A percentile compares a stretch with the other conserved stretches of the same genome.
These are phyloP conservation scores for Trinorchestia longiramus DNA, from an alignment of 1,140 invertebrate species.

Conservation along the genomic window DNA sequence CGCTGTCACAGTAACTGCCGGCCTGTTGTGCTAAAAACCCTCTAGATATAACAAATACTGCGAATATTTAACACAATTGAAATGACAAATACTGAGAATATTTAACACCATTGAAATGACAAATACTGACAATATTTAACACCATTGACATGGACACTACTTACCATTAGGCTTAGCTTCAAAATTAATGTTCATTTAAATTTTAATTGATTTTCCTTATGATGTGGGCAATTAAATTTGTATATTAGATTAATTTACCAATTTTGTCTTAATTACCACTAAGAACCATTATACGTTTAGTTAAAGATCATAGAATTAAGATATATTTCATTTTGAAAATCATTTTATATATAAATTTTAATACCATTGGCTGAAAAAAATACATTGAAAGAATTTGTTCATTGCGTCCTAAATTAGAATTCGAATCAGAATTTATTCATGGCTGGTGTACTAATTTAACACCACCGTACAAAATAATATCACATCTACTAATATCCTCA, in stretches of 20 bases:
- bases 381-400: neutral
- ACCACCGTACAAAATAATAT: no score
- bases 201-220: neutral
- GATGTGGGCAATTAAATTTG: neutral
- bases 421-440: neutral
- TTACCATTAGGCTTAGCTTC: neutral
- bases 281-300: neutral
- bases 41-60: neutral
- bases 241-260: neutral
- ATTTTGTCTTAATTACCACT: neutral
- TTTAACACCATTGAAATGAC: neutral
- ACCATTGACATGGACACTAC: neutral
- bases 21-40: neutral
- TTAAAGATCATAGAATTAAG: neutral
- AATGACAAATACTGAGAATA: no score
- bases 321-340: neutral
- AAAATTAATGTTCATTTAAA: neutral
- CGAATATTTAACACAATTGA: neutral
- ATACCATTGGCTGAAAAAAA: neutral
- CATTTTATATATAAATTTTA: neutral
- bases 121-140: neutral
- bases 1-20: neutral
- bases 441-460: neutral
- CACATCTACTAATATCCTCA: no score
- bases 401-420: no score